A percentile compares a stretch with the other conserved stretches of the same genome.
Evolutionary conservation across 2,797 vertebrate species (phyloP).

Genomic region (Tiaroga cobitis): DNA sequence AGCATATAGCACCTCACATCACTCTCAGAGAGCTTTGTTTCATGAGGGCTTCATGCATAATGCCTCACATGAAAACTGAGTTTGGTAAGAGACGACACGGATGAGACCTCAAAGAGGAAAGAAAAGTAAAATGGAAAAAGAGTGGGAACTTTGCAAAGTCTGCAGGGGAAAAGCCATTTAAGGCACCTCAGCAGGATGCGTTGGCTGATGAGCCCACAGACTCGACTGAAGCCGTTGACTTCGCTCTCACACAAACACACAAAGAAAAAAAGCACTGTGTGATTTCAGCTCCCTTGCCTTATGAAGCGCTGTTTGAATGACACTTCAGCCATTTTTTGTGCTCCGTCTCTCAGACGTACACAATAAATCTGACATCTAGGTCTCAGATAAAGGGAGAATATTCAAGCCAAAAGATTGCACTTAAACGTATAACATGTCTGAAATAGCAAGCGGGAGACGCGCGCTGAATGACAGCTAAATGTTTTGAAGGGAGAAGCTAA

Average conservation of each 20-base stretch:
- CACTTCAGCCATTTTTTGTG: conserved; percentile 50
- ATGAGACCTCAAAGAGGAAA: conserved; percentile 62
- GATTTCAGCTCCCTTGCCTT: conserved; percentile 39
- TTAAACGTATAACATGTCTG: conserved; percentile 57
- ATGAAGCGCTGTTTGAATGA: conserved; percentile 49
- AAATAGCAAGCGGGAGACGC: conserved; percentile 65
- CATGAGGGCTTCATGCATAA: conserved; percentile 55
- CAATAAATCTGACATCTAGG: conserved; percentile 57
- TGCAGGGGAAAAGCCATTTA: conserved; percentile 55
- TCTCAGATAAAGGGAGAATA: conserved; percentile 51
- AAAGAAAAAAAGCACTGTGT: conserved; percentile 34
- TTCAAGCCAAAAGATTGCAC: conserved; percentile 55
- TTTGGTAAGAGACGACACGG: conserved; percentile 48
- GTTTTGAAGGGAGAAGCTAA: conserved; percentile 37
- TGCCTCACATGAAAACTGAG: conserved; percentile 49
- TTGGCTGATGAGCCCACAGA: conserved; percentile 64
- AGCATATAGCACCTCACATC: conserved; percentile 49
- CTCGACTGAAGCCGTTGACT: conserved; percentile 38
- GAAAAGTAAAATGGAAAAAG: conserved; percentile 53
- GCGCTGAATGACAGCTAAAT: conserved; percentile 69
- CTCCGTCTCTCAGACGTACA: conserved; percentile 40
- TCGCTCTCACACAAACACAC: conserved; percentile 42
- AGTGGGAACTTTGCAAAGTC: conserved; percentile 61
- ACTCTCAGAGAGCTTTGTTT: conserved; percentile 54
- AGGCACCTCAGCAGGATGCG: conserved; percentile 49